Evolutionary conservation across 2,113 vertebrate species (phyloP).

Genomic region (Ursus arctos): DNA sequence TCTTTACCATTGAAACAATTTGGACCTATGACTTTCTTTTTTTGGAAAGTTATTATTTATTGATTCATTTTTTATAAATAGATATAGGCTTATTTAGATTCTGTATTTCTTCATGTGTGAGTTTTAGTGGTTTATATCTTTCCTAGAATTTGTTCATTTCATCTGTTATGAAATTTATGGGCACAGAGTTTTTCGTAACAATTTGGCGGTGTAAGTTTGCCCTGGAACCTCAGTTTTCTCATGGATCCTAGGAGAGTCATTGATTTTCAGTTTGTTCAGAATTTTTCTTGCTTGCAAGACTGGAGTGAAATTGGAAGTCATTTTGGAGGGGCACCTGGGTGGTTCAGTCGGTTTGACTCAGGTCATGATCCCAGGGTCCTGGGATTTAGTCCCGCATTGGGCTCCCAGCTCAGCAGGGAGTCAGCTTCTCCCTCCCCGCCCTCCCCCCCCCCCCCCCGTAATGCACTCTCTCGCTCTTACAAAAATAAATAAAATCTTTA

Average conservation of each 20-base stretch:
- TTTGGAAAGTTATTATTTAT: not conserved
- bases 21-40: not conserved
- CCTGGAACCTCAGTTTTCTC: not conserved
- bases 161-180: not conserved
- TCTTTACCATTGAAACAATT: not conserved
- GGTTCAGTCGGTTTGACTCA: too few species aligned
- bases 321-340: not conserved
- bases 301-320: not conserved
- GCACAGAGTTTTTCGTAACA: not conserved
- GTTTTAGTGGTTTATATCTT: not conserved
- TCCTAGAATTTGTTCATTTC: not conserved
- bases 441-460: too few species aligned
- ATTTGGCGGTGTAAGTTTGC: not conserved
- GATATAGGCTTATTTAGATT: not conserved
- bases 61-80: not conserved
- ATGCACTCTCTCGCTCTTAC: too few species aligned
- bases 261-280: not conserved
- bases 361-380: too few species aligned
- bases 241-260: not conserved
- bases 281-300: not conserved
- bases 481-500: too few species aligned
- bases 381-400: too few species aligned
- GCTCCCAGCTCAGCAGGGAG: too few species aligned
- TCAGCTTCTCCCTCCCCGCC: too few species aligned
- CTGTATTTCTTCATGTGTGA: not conserved